Evolutionary conservation across 1,140 invertebrate species (phyloP).

Genomic region (Solenopsis invicta): DNA sequence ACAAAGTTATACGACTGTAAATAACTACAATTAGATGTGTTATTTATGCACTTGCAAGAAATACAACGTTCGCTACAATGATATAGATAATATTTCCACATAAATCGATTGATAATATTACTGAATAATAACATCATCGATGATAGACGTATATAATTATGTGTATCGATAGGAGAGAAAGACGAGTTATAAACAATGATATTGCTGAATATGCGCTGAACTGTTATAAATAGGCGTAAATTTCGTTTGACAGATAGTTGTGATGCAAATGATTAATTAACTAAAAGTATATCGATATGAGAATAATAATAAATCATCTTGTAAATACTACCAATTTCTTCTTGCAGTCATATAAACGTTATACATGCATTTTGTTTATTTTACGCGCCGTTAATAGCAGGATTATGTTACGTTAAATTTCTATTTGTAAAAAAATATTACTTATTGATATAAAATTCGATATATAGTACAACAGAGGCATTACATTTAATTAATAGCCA

Average conservation of each 20-base stretch:
- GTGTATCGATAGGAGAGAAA: not conserved
- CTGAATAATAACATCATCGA: not conserved
- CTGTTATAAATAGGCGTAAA: constrained; percentile 29
- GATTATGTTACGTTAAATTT: not conserved
- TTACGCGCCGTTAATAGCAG: not conserved
- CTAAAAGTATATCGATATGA: not conserved
- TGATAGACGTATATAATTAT: constrained; percentile 22
- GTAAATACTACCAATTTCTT: not conserved
- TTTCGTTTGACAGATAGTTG: constrained; percentile 20
- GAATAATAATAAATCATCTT: not conserved
- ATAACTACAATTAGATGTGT: not conserved
- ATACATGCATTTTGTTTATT: constrained; percentile 11
- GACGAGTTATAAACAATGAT: constrained; percentile 1
- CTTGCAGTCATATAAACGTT: not conserved
- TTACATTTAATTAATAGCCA: not conserved
- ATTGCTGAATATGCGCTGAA: not conserved
- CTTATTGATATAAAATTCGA: not conserved
- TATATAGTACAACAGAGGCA: not conserved
- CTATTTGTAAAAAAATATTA: constrained; percentile 15
- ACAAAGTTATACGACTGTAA: not conserved
- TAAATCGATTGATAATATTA: constrained; percentile 30
- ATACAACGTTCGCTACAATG: not conserved
- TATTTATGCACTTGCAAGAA: constrained; percentile 39
- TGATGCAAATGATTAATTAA: constrained; percentile 16
- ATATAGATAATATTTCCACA: not conserved